A percentile compares a stretch with the other conserved stretches of the same genome.
These are phyloP conservation scores for Seison nebaliae DNA, from an alignment of 1,140 invertebrate genomes.

Conservation along the genomic window DNA sequence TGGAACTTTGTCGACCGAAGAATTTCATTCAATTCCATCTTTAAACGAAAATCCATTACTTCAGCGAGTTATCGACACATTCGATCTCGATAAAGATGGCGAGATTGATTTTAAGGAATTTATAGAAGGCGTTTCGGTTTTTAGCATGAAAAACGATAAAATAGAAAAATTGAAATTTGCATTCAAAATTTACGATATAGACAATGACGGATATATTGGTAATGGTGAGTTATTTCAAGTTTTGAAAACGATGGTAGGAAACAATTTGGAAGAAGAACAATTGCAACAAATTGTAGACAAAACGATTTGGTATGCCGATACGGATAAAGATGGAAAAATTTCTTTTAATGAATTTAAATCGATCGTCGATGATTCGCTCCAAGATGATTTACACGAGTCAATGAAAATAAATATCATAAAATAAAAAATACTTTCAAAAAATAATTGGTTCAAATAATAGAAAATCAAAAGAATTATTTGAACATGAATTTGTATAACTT, in stretches of 20 bases:
- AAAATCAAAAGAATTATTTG: too few species aligned
- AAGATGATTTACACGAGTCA: too few species aligned
- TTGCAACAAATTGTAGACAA: conserved; percentile 31
- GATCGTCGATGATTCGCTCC: conserved; percentile 8
- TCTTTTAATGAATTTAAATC: conserved; percentile 13
- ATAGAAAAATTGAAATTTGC: conserved; percentile 86
- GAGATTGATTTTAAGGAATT: conserved; percentile 91
- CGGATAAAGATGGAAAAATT: conserved; percentile 27
- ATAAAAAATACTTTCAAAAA: too few species aligned
- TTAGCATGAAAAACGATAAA: conserved; percentile 95
- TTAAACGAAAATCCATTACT: conserved; percentile 90
- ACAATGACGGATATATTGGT: conserved; percentile 92
- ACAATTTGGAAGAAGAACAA: conserved; percentile 29
- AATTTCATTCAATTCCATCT: conserved; percentile 92
- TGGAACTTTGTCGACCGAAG: conserved; percentile 77
- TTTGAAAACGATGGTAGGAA: conserved; percentile 77
- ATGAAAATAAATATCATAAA: too few species aligned
- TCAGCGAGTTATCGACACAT: conserved; percentile 90
- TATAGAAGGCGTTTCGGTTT: conserved; percentile 91
- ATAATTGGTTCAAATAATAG: too few species aligned
- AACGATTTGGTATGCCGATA: conserved; percentile 29
- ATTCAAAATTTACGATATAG: conserved; percentile 97
- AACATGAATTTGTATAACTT: too few species aligned
- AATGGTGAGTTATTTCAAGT: conserved; percentile 94
- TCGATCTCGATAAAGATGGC: conserved; percentile 90